Percentiles rank a stretch among this genome's conserved stretches.
Conservation (phyloP, 64 coral and sea anemone genomes). For the Pachyseris speciosa region DNA sequence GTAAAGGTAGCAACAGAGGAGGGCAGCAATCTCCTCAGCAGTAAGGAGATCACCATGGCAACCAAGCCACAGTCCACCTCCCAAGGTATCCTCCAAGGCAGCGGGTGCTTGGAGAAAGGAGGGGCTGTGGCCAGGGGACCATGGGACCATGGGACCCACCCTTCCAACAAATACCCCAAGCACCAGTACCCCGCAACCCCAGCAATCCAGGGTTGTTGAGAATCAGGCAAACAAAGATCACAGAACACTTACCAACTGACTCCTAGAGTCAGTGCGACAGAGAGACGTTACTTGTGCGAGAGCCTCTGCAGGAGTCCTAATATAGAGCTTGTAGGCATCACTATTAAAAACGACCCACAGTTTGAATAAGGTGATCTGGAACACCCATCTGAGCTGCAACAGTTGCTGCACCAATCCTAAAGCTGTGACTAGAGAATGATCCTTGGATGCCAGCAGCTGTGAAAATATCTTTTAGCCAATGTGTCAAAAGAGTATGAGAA, state of each 20-base stretch:
- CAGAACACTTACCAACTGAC: background rate
- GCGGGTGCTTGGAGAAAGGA: background rate
- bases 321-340: background rate
- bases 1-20: background rate
- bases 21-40: no score
- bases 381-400: background rate
- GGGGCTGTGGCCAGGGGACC: background rate
- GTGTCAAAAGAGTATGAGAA: background rate
- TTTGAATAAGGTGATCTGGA: background rate
- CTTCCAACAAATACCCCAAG: background rate
- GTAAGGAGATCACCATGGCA: background rate
- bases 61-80: background rate
- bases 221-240: background rate
- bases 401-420: background rate
- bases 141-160: background rate
- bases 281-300: background rate
- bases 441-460: background rate
- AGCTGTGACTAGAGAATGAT: constrained; percentile 35
- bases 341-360: constrained; percentile 13
- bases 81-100: background rate
- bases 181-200: no score
- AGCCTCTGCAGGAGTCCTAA: background rate
- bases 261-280: background rate
- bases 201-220: background rate
- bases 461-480: background rate